Evolutionary conservation across 2,113 vertebrate genomes (phyloP).

Genomic region (Myotis lucifugus): DNA sequence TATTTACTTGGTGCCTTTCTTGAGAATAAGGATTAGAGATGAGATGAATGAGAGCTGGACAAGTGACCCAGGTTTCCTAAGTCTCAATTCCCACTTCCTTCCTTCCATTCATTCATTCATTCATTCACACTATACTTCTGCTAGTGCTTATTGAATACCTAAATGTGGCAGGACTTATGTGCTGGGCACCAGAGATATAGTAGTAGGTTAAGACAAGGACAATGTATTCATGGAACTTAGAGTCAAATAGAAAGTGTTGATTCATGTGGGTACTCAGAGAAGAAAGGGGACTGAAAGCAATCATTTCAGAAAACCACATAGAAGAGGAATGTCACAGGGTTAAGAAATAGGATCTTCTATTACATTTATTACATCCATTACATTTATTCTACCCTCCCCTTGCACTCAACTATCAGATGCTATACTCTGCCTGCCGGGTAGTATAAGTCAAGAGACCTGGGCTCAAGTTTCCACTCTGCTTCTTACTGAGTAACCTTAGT

Average conservation of each 20-base stretch:
- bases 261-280: not conserved
- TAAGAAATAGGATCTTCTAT: not conserved
- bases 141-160: not conserved
- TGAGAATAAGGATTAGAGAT: conserved; percentile 1
- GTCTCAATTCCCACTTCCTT: not conserved
- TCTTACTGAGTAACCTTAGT: not conserved
- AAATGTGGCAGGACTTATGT: not conserved
- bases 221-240: not conserved
- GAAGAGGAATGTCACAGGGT: not conserved
- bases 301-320: conserved; percentile 14
- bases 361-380: not conserved
- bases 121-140: not conserved
- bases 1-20: not conserved
- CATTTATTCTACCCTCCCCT: not conserved
- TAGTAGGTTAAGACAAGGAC: not conserved
- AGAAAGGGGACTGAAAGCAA: not conserved
- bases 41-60: not conserved
- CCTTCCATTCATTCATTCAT: not conserved
- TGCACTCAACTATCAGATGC: not conserved
- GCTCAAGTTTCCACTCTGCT: not conserved
- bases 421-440: not conserved
- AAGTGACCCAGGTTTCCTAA: not conserved
- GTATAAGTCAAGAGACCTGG: not conserved
- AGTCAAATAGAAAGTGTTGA: not conserved
- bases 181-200: not conserved